Percentiles rank a stretch among this genome's conserved stretches.
Evolutionary conservation across 2,113 vertebrate species (phyloP).

Genomic region (Ailuropoda melanoleuca): DNA sequence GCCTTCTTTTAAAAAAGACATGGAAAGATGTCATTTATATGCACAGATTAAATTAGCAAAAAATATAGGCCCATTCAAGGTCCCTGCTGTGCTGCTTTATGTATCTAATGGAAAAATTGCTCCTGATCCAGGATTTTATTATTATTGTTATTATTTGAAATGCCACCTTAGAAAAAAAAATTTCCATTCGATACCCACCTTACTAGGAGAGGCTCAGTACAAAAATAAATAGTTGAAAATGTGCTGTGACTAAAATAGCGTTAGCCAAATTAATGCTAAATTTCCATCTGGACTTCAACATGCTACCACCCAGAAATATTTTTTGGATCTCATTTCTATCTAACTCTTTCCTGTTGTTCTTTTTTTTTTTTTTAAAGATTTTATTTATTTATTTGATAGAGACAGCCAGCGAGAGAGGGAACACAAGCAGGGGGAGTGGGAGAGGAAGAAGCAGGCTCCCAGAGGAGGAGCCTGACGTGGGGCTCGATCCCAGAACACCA

Average conservation of each 20-base stretch:
- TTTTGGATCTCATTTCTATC: conserved; percentile 28
- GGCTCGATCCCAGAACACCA: too few species aligned
- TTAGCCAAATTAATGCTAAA: conserved; percentile 71
- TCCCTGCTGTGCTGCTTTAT: conserved; percentile 53
- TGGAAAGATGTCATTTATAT: conserved; percentile 73
- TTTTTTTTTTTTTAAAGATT: too few species aligned
- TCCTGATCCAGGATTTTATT: conserved; percentile 68
- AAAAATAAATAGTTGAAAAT: conserved; percentile 75
- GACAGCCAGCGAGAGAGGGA: too few species aligned
- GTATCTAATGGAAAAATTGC: conserved; percentile 73
- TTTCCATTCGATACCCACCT: conserved; percentile 55
- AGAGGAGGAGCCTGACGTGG: too few species aligned
- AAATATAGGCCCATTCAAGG: conserved; percentile 44
- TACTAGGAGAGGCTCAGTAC: conserved; percentile 62
- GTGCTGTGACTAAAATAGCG: conserved; percentile 66
- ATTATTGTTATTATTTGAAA: conserved; percentile 77
- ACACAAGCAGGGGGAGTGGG: too few species aligned
- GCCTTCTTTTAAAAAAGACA: conserved; percentile 71
- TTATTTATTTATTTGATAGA: too few species aligned
- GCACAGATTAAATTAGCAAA: conserved; percentile 70
- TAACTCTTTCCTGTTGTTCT: background rate
- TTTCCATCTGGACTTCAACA: conserved; percentile 73
- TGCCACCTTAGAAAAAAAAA: conserved; percentile 71
- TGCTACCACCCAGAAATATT: conserved; percentile 33
- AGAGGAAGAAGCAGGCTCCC: too few species aligned